Evolutionary conservation across 2,113 vertebrate species (phyloP).

Genomic region (Neolamprologus sp.): DNA sequence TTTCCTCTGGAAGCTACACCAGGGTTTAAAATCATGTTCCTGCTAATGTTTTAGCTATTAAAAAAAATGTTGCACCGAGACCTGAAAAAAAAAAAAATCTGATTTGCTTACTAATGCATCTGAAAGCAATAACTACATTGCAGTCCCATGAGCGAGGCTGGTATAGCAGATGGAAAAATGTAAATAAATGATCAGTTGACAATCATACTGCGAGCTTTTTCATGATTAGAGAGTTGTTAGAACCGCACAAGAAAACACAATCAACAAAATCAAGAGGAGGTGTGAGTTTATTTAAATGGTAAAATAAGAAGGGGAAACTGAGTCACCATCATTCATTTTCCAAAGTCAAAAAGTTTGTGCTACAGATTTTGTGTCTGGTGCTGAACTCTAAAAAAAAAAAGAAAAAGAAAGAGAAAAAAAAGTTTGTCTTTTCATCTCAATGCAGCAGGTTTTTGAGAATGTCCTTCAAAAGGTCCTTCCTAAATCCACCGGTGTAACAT

Average conservation of each 20-base stretch:
- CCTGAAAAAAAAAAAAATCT: not conserved
- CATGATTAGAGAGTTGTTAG: not conserved
- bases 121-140: not conserved
- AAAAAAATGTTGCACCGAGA: not conserved
- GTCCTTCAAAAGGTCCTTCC: not conserved
- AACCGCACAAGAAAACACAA: not conserved
- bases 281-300: not conserved
- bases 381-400: not conserved
- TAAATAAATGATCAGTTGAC: slow-evolving; percentile 4
- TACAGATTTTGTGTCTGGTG: not conserved
- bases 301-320: not conserved
- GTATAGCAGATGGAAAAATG: not conserved
- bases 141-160: not conserved
- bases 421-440: not conserved
- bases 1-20: not conserved
- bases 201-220: not conserved
- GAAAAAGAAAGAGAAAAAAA: not conserved
- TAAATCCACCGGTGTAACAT: not conserved
- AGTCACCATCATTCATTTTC: not conserved
- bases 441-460: not conserved
- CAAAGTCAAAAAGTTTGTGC: not conserved
- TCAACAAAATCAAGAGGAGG: not conserved
- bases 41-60: not conserved
- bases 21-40: not conserved
- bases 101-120: slow-evolving; percentile 6